Percentiles rank a stretch among this genome's conserved stretches.
These are phyloP conservation scores for Ariolimax columbianus DNA, from an alignment of 2,888 invertebrate genomes.

Conservation along the genomic window DNA sequence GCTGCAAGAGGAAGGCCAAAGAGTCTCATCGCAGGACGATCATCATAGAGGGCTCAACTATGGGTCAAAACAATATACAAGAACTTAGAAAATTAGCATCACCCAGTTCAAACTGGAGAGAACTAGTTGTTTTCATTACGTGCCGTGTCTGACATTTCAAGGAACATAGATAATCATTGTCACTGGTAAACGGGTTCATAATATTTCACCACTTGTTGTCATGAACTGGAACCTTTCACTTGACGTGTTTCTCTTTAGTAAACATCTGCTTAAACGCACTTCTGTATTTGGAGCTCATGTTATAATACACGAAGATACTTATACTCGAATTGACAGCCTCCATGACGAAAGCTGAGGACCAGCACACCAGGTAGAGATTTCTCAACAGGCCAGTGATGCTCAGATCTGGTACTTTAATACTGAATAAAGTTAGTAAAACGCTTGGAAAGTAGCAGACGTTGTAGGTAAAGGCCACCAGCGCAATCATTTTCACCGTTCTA, in stretches of 20 bases:
- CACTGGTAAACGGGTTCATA: too few relatives aligned
- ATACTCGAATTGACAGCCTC: constrained; percentile 1
- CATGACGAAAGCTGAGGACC: background rate
- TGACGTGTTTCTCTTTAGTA: background rate
- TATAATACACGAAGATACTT: background rate
- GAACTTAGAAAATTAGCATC: too few relatives aligned
- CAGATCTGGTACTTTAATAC: background rate
- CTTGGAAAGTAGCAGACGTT: constrained; percentile 4
- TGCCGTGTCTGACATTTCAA: too few relatives aligned
- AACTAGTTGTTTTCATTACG: too few relatives aligned
- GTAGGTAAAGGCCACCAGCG: background rate
- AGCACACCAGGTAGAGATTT: background rate
- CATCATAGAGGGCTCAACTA: too few relatives aligned
- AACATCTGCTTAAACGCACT: background rate
- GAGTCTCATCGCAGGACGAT: too few relatives aligned
- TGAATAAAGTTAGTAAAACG: background rate
- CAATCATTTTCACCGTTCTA: background rate
- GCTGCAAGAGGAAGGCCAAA: too few relatives aligned
- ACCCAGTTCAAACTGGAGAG: too few relatives aligned
- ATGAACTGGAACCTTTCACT: too few relatives aligned
- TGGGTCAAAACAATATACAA: too few relatives aligned
- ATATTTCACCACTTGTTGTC: too few relatives aligned
- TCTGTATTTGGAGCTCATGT: constrained; percentile 10
- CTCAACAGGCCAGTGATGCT: background rate
- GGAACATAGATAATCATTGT: too few relatives aligned